Evolutionary conservation across 37 sponge, comb jelly and placozoan genomes (phyloP).

Genomic region (Diacarnus erythraeanus): DNA sequence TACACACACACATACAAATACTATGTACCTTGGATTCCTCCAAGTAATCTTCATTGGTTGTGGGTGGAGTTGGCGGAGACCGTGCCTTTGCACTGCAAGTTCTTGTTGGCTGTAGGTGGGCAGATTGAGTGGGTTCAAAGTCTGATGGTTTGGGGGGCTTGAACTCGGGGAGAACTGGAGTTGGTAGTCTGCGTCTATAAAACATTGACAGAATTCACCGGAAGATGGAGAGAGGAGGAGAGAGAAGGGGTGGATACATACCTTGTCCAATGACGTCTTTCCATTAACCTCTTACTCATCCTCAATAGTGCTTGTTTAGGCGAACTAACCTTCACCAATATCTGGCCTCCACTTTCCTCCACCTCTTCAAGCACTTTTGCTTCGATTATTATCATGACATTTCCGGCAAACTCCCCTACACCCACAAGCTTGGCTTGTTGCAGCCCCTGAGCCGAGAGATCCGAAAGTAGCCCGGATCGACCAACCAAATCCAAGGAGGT

Average conservation of each 20-base stretch:
- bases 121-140: slow-evolving; percentile 8
- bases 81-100: neutral
- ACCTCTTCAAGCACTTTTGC: slow-evolving; percentile 29
- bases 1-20: neutral
- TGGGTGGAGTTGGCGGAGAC: neutral
- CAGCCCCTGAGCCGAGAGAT: slow-evolving; percentile 30
- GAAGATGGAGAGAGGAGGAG: no score
- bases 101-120: neutral
- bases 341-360: neutral
- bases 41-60: neutral
- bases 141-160: neutral
- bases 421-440: slow-evolving; percentile 38
- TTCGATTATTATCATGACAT: slow-evolving; percentile 57
- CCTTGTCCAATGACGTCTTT: neutral
- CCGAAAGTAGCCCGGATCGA: slow-evolving; percentile 18
- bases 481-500: slow-evolving; percentile 36
- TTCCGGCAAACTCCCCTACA: slow-evolving; percentile 48
- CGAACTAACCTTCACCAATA: neutral
- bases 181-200: slow-evolving; percentile 3
- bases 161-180: slow-evolving; percentile 6
- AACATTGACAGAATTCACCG: neutral
- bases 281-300: slow-evolving; percentile 8
- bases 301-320: neutral
- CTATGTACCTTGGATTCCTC: neutral
- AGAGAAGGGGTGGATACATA: neutral